These are phyloP conservation scores for Hydrophis major DNA, from an alignment of 2,797 vertebrate species.

Conservation along the genomic window DNA sequence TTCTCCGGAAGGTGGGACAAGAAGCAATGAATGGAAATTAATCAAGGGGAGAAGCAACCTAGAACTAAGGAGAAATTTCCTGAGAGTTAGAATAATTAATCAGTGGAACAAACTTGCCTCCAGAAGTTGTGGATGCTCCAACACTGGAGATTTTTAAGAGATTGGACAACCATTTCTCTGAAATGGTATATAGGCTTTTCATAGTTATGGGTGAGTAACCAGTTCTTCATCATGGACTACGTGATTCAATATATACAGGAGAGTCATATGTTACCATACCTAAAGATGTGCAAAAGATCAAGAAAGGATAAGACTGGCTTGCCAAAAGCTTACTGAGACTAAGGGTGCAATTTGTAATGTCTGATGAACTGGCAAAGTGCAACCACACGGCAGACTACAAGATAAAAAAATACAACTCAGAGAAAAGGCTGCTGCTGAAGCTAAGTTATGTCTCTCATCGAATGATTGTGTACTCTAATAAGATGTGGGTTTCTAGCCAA, in stretches of 20 bases:
- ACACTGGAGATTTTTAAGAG: no score
- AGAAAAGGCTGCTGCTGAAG: not conserved
- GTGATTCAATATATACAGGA: not conserved
- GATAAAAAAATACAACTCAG: not conserved
- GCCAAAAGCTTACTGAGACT: not conserved
- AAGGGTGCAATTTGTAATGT: not conserved
- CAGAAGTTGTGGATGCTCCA: no score
- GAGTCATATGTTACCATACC: not conserved
- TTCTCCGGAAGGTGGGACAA: no score
- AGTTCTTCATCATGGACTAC: not conserved
- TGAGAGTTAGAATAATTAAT: no score
- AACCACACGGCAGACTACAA: not conserved
- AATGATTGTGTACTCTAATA: not conserved
- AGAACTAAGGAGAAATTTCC: no score
- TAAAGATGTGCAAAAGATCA: not conserved
- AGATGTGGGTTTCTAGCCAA: not conserved
- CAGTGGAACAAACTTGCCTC: no score
- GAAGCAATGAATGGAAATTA: no score
- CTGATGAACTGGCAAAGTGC: not conserved
- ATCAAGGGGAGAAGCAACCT: no score
- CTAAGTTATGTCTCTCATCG: not conserved
- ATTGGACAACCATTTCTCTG: no score
- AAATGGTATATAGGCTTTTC: not conserved
- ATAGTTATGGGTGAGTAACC: not conserved
- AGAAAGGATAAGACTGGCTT: not conserved